Conservation (phyloP, 2,113 vertebrate species). For the Otolemur garnettii region DNA sequence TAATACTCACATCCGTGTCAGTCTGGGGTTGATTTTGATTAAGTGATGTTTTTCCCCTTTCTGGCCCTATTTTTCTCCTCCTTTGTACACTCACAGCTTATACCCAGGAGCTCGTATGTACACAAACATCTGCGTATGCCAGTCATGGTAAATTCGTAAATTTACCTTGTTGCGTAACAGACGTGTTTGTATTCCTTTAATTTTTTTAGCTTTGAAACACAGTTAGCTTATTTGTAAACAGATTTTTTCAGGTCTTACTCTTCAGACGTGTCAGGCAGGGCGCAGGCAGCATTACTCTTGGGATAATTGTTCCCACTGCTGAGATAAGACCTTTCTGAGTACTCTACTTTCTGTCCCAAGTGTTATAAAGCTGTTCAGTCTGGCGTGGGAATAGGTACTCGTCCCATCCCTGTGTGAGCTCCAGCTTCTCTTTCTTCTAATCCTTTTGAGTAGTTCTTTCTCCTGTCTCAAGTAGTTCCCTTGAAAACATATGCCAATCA, state of each 20-base stretch:
- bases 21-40: neutral
- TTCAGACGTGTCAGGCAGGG: neutral
- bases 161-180: neutral
- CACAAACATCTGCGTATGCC: neutral
- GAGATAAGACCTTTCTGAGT: neutral
- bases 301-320: neutral
- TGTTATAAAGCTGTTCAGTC: neutral
- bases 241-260: neutral
- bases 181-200: neutral
- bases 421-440: neutral
- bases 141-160: neutral
- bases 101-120: no score
- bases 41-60: neutral
- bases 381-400: neutral
- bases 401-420: neutral
- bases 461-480: neutral
- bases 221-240: neutral
- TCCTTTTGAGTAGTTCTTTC: neutral
- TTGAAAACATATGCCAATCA: neutral
- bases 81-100: neutral
- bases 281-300: neutral
- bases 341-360: neutral
- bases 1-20: neutral
- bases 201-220: neutral
- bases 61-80: neutral